Percentiles rank a stretch among this genome's conserved stretches.
Conservation (phyloP, 2,113 vertebrate species). For the Hippopotamus amphibius region DNA sequence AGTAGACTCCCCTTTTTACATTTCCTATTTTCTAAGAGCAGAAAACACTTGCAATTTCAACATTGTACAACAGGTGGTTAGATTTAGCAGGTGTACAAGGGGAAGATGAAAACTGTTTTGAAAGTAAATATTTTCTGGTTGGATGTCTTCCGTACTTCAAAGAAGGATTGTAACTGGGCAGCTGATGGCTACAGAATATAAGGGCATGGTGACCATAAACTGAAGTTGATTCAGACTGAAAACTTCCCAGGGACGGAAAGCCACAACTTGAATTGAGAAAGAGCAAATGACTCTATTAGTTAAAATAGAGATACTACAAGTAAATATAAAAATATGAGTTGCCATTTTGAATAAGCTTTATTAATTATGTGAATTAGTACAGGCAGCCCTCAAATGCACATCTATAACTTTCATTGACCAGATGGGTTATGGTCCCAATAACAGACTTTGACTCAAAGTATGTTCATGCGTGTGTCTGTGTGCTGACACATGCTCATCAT, state of each 20-base stretch:
- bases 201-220: background rate
- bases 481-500: constrained; percentile 68
- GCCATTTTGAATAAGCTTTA: constrained; percentile 64
- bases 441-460: constrained; percentile 46
- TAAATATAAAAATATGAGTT: constrained; percentile 43
- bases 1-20: background rate
- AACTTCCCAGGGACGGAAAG: constrained; percentile 28
- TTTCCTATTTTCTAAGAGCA: constrained; percentile 26
- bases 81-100: background rate
- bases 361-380: constrained; percentile 67
- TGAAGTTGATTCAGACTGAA: constrained; percentile 38
- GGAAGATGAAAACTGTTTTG: background rate
- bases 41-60: constrained; percentile 7
- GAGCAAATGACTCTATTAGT: constrained; percentile 1
- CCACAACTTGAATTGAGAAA: constrained; percentile 37
- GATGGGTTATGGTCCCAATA: constrained; percentile 22
- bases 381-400: background rate
- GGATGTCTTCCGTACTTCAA: background rate
- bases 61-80: background rate
- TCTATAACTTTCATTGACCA: constrained; percentile 71
- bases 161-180: background rate
- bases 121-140: constrained; percentile 17
- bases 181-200: background rate
- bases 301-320: constrained; percentile 27
- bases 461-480: constrained; percentile 41